Evolutionary conservation across 1,140 invertebrate species (phyloP).

Genomic region (Drosophila pruinosa): DNA sequence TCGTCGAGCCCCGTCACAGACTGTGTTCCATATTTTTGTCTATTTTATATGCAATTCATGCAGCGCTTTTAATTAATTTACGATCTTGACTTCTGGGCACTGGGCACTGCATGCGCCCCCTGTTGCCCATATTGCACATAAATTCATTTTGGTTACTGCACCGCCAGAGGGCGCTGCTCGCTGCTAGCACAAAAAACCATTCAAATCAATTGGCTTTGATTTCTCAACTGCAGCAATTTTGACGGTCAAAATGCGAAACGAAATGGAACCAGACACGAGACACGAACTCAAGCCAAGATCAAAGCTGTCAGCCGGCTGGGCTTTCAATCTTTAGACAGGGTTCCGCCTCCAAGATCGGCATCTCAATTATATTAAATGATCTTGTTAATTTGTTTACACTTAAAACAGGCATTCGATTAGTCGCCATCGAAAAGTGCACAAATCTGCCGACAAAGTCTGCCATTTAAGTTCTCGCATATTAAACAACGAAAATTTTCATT

Average conservation of each 20-base stretch:
- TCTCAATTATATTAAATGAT: constrained; percentile 75
- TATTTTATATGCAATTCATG: constrained; percentile 47
- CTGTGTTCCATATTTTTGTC: constrained; percentile 45
- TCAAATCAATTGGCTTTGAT: constrained; percentile 34
- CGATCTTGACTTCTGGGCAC: constrained; percentile 44
- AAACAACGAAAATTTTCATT: constrained; percentile 54
- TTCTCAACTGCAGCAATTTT: constrained; percentile 16
- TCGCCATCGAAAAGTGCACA: constrained; percentile 39
- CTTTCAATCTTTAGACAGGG: constrained; percentile 36
- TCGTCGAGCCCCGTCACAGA: not conserved
- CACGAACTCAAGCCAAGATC: constrained; percentile 44
- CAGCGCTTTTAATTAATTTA: constrained; percentile 69
- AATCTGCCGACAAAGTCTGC: constrained; percentile 62
- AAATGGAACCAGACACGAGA: constrained; percentile 2
- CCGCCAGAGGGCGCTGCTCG: constrained; percentile 33
- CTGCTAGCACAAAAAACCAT: not conserved
- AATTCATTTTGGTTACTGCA: constrained; percentile 53
- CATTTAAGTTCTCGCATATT: constrained; percentile 64
- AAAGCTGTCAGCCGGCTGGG: constrained; percentile 44
- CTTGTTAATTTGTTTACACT: constrained; percentile 80
- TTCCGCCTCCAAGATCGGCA: constrained; percentile 51
- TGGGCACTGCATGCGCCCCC: not conserved
- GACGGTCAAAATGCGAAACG: constrained; percentile 6
- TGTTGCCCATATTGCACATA: constrained; percentile 32
- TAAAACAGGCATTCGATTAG: constrained; percentile 59